Percentiles rank a stretch among this genome's conserved stretches.
Evolutionary conservation across 2,888 invertebrate species (phyloP).

Genomic region (Chouioia cunea): DNA sequence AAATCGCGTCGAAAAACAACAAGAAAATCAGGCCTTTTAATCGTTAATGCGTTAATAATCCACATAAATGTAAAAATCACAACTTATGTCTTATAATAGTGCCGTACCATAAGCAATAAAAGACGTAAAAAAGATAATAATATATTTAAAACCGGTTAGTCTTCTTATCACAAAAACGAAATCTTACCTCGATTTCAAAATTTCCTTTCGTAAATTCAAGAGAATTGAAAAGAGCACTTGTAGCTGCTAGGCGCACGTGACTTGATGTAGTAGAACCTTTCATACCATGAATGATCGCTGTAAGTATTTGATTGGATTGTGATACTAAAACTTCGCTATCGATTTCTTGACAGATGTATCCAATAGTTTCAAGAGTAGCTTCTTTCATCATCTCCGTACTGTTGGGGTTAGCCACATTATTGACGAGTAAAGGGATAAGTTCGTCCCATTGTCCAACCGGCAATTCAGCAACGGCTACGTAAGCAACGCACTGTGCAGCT

Average conservation of each 20-base stretch:
- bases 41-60: no score
- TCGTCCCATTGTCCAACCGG: slow-evolving; percentile 94
- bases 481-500: slow-evolving; percentile 99
- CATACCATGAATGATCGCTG: slow-evolving; percentile 99
- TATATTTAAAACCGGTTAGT: no score
- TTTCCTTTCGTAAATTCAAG: slow-evolving; percentile 98
- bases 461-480: slow-evolving; percentile 96
- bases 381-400: slow-evolving; percentile 96
- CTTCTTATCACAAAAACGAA: background rate
- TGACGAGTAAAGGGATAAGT: slow-evolving; percentile 87
- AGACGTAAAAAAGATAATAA: no score
- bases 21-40: no score
- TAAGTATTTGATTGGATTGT: slow-evolving; percentile 96
- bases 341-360: slow-evolving; percentile 99
- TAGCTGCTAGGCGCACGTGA: slow-evolving; percentile 95
- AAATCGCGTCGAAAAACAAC: no score
- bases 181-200: slow-evolving; percentile 89
- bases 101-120: no score
- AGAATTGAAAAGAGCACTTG: slow-evolving; percentile 95
- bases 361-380: slow-evolving; percentile 97
- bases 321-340: slow-evolving; percentile 91
- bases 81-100: no score
- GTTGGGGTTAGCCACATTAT: slow-evolving; percentile 88
- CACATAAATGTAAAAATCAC: no score
- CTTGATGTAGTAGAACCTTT: slow-evolving; percentile 92